Base-by-base conservation (phyloP, 2,797 vertebrate genomes). In the Nyctibius grandis region DNA sequence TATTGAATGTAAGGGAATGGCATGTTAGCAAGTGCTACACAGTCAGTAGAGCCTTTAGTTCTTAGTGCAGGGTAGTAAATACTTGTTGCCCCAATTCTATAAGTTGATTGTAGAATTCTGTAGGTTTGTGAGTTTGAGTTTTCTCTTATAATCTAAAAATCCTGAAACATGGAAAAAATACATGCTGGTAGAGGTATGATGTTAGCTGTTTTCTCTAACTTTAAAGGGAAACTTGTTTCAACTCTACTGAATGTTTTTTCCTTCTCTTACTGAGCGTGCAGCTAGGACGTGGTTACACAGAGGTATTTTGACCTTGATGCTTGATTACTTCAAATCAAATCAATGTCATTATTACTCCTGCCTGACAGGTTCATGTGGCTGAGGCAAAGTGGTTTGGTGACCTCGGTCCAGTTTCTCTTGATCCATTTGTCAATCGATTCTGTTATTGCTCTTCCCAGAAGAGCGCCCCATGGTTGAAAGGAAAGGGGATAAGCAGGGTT, bases 251-350 rank as follows among this genome's bases (percentile, higher is more conserved):
- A 14, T 44, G 9, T 33, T 77, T 65, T 75, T 12, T 15, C 36
- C 40, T 54, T 38, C 54, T 60, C 31, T 72, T 26, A 15, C 45
- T 59, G 22, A 20, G 28, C 3, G 3, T 1, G 1, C 19, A 36
- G 45, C 28, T n/a, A 9, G 31, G 61, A 42, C 16, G 1, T 0
- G 0, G 18, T 25, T 73, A 44, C 1, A 0, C 2, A 21, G 44
- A 61, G 48, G 25, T 15, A 26, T 75, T 91, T 34, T 38, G 54
- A 44, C 73, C 72, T 17, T 28, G 45, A 1, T 48, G 25, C 56
- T 83, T 25, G 12, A 51, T 60, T 59, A 14, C 34, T 36, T 45
- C 75, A 60, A 8, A 67, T 51, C 25, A 72, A 53, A 20, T 44
- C 19, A 5, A 4, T 47, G 68, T 9, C 12, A 1, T 31, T 36